A percentile compares a stretch with the other conserved stretches of the same genome.
Evolutionary conservation across 2,888 invertebrate species (phyloP).

Genomic region (Melangyna quadrimaculata): DNA sequence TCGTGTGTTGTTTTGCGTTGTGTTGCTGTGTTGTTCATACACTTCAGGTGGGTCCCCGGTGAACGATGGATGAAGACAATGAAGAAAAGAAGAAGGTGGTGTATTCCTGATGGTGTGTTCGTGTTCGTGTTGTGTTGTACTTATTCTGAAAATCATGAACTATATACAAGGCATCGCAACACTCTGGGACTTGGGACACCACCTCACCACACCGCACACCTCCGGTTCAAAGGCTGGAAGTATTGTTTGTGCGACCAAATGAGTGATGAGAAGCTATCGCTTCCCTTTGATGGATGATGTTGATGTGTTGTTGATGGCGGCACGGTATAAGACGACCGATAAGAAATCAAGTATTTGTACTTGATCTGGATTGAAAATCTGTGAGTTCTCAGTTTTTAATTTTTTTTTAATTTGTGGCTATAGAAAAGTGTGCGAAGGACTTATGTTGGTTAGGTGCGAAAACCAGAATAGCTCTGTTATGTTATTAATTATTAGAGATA

Average conservation of each 20-base stretch:
- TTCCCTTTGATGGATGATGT: slow-evolving; percentile 67
- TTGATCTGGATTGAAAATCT: slow-evolving; percentile 46
- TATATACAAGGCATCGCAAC: slow-evolving; percentile 10
- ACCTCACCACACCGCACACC: not conserved
- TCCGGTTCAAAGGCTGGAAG: not conserved
- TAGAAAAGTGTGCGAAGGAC: not conserved
- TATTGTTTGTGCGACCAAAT: slow-evolving; percentile 54
- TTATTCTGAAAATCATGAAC: slow-evolving; percentile 7
- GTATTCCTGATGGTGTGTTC: not conserved
- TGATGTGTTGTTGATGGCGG: slow-evolving; percentile 58
- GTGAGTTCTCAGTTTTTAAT: not conserved
- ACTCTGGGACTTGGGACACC: not conserved
- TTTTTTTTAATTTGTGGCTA: not conserved
- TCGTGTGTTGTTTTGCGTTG: slow-evolving; percentile 39
- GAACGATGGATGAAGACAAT: not conserved
- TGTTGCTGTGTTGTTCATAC: slow-evolving; percentile 44
- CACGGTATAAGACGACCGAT: slow-evolving; percentile 25
- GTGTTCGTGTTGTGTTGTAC: not conserved
- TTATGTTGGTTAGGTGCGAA: not conserved
- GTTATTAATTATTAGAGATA: not conserved
- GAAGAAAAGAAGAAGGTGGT: not conserved
- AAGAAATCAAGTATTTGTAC: slow-evolving; percentile 50
- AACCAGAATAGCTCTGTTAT: not conserved
- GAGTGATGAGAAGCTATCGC: slow-evolving; percentile 70
- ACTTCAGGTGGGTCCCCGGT: slow-evolving; percentile 62